Evolutionary conservation across 2,797 vertebrate species (phyloP).

Genomic region (Sebastes taczanowskii): DNA sequence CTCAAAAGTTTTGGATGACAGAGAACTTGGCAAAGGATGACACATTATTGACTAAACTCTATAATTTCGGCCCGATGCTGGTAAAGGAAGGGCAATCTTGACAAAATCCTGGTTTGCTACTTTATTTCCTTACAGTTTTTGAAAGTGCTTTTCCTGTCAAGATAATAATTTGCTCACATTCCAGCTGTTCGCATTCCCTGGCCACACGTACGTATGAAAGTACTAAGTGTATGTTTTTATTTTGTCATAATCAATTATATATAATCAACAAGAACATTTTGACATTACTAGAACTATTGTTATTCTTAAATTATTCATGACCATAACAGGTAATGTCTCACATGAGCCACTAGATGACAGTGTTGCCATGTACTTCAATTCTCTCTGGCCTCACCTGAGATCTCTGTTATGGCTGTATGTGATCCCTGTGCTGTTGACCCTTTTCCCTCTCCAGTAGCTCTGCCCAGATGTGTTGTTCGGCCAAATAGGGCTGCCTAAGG

Average conservation of each 20-base stretch:
- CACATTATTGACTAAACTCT: neutral
- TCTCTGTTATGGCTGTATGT: no score
- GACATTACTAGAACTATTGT: no score
- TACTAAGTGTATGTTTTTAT: neutral
- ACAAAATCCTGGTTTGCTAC: neutral
- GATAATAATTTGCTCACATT: neutral
- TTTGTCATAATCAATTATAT: neutral
- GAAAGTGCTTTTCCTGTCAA: neutral
- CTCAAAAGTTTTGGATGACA: neutral
- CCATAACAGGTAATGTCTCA: neutral
- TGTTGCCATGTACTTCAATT: neutral
- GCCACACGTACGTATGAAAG: neutral
- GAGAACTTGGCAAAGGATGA: neutral
- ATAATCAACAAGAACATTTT: neutral
- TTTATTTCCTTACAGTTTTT: neutral
- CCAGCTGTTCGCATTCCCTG: neutral
- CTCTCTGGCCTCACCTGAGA: neutral
- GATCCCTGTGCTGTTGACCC: no score
- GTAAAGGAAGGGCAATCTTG: neutral
- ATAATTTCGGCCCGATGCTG: neutral
- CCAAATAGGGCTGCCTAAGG: no score
- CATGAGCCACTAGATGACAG: slow-evolving; percentile 7
- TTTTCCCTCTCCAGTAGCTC: no score
- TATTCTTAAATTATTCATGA: neutral
- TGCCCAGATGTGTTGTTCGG: no score